Percentiles rank a stretch among this genome's conserved stretches.
Conservation (phyloP, 2,888 invertebrate species). For the Caenorhabditis virilis region DNA sequence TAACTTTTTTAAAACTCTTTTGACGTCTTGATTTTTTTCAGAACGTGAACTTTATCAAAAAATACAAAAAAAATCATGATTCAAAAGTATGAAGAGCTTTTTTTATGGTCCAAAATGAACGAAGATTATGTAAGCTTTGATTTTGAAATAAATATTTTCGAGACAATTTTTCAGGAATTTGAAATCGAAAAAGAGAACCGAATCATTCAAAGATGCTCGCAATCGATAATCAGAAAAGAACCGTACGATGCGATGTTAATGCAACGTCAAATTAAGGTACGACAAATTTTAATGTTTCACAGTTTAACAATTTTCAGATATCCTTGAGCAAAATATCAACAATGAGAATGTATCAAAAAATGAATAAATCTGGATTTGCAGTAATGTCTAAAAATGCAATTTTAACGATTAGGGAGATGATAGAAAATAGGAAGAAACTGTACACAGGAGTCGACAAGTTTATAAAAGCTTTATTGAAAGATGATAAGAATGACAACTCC, state of each 20-base stretch:
- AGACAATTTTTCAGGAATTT: no score
- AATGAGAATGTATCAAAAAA: constrained; percentile 16
- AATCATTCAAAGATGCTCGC: constrained; percentile 31
- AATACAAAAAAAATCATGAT: no score
- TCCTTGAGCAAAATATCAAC: constrained; percentile 21
- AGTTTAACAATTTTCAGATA: constrained; percentile 10
- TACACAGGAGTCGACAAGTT: no score
- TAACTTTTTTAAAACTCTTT: no score
- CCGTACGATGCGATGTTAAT: constrained; percentile 26
- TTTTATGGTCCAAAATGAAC: no score
- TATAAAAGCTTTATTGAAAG: neutral
- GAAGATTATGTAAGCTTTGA: no score
- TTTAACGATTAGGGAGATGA: neutral
- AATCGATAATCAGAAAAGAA: constrained; percentile 22
- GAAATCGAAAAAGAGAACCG: constrained; percentile 23
- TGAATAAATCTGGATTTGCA: no score
- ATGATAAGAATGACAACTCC: constrained; percentile 14
- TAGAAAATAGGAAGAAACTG: neutral
- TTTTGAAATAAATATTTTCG: no score
- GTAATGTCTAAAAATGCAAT: neutral
- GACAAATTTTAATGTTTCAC: neutral
- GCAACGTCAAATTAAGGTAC: constrained; percentile 28
- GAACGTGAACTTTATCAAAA: no score
- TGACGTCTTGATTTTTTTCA: no score
- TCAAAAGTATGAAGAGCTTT: no score